A percentile compares a stretch with the other conserved stretches of the same genome.
phyloP scores from a whole-genome alignment of 1,140 invertebrate genomes.

The Sycophila sp. region DNA sequence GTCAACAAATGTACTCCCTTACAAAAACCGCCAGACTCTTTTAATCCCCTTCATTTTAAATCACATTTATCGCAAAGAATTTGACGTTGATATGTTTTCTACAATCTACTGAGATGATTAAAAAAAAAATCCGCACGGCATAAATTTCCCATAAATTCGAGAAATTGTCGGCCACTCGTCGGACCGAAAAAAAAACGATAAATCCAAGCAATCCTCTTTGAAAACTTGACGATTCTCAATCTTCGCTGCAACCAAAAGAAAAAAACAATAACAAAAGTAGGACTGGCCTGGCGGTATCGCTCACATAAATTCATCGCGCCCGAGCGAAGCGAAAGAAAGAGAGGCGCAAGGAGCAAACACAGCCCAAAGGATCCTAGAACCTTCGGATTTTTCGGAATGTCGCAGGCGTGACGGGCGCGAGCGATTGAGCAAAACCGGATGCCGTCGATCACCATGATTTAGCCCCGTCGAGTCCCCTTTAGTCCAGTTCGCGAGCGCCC shows the following conservation, averaged over 20 bases:
- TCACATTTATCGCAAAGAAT: too few species aligned
- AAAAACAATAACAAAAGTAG: background rate
- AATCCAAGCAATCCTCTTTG: background rate
- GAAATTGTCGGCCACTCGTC: conserved; percentile 9
- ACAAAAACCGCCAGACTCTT: too few species aligned
- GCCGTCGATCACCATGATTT: conserved; percentile 57
- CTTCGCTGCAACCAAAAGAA: background rate
- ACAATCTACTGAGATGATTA: too few species aligned
- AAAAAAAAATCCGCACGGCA: background rate
- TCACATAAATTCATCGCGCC: conserved; percentile 14
- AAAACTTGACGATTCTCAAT: background rate
- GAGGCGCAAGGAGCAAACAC: background rate
- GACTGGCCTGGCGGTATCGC: background rate
- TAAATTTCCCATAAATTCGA: conserved; percentile 17
- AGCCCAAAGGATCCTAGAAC: background rate
- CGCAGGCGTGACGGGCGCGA: conserved; percentile 50
- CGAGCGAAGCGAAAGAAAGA: background rate
- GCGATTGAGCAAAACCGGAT: conserved; percentile 55
- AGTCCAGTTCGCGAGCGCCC: conserved; percentile 37
- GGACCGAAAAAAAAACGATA: too few species aligned
- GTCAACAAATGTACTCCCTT: too few species aligned
- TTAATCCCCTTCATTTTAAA: too few species aligned
- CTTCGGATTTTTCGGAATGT: conserved; percentile 50
- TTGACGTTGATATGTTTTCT: too few species aligned
- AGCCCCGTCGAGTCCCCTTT: conserved; percentile 47